Percentiles rank a stretch among this genome's conserved stretches.
phyloP scores from a whole-genome alignment of 2,888 invertebrate species.

The Urechis unicinctus region DNA sequence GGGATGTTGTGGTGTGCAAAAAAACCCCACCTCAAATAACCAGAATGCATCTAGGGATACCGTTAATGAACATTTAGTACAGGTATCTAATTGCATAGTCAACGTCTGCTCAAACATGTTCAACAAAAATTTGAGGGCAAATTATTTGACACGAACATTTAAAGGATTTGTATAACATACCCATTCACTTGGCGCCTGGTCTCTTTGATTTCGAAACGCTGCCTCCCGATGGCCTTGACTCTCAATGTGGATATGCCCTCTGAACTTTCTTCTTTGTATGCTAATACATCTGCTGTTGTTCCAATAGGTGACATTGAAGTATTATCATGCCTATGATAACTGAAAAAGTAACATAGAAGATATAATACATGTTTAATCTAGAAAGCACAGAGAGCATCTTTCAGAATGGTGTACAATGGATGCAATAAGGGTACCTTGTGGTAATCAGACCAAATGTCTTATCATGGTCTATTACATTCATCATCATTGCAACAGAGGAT shows the following conservation, averaged over 20 bases:
- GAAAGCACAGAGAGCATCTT: not conserved
- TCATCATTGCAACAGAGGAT: conserved; percentile 58
- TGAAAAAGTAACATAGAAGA: not conserved
- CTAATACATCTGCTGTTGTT: conserved; percentile 64
- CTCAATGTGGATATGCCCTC: conserved; percentile 55
- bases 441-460: conserved; percentile 63
- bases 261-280: conserved; percentile 54
- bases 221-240: conserved; percentile 69
- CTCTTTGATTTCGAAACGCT: conserved; percentile 63
- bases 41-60: no score
- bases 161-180: no score
- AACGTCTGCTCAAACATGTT: no score
- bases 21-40: no score
- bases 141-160: no score
- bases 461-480: conserved; percentile 56
- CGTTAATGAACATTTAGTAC: no score
- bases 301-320: conserved; percentile 50
- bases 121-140: no score
- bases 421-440: conserved; percentile 35
- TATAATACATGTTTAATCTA: not conserved
- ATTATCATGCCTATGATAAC: not conserved
- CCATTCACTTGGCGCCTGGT: conserved; percentile 52
- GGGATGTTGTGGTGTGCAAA: not conserved
- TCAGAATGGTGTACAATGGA: not conserved
- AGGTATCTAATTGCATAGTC: no score